Conservation (phyloP, 2,888 invertebrate species). For the Coelogynopora nodosa region DNA sequence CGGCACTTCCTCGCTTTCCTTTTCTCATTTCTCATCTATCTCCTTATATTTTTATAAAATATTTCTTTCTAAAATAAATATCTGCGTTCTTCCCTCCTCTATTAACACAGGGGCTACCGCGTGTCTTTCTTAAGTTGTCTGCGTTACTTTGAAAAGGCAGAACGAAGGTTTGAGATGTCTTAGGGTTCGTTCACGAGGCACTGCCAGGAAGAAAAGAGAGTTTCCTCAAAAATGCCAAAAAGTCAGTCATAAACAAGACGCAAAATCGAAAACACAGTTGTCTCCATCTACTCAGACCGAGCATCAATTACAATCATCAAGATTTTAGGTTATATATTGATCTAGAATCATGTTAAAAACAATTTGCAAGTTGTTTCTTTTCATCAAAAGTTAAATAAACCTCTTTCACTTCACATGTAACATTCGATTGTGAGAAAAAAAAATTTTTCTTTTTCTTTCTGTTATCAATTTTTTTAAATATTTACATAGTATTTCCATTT, state of each 20-base stretch:
- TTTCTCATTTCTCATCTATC: not conserved
- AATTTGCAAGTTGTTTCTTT: not conserved
- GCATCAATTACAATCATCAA: not conserved
- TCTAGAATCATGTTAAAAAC: not conserved
- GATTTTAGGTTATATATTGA: not conserved
- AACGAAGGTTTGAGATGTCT: not conserved
- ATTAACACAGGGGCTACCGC: not conserved
- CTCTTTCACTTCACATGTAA: not conserved
- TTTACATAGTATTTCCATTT: no score
- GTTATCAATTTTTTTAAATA: no score
- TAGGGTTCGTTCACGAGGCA: not conserved
- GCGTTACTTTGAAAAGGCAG: not conserved
- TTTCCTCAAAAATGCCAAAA: not conserved
- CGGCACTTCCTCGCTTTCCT: not conserved
- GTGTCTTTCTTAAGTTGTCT: not conserved
- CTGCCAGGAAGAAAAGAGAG: not conserved
- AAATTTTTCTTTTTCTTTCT: not conserved
- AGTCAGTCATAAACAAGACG: not conserved
- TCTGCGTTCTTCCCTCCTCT: not conserved
- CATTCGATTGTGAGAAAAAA: not conserved
- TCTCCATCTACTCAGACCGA: not conserved
- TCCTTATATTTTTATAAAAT: not conserved
- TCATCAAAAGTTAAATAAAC: not conserved
- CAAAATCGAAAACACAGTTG: not conserved
- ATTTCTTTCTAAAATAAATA: not conserved